Base-by-base conservation (phyloP, 2,888 invertebrate genomes). In the Eupithecia subfuscata region DNA sequence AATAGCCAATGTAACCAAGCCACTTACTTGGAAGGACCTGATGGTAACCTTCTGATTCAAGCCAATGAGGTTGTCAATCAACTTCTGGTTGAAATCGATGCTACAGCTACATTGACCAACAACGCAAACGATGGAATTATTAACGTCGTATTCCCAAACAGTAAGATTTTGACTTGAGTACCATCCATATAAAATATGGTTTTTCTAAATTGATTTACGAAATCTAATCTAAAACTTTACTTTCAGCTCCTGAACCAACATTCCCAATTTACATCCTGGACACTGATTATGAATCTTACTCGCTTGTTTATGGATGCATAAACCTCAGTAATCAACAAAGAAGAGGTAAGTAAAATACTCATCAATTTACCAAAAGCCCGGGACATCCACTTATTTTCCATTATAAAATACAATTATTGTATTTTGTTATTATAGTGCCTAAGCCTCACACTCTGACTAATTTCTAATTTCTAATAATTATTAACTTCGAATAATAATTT, bases 301-400 rank as follows among this genome's bases (percentile, higher is more conserved):
- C 96, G 0, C 93, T 96, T 1, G 95, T 96, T 1, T 96, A 96
- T 93, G 95, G 96, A 45, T 96, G 96, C 83, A 87, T 86, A 0
- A 92, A 96, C 81, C 84, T 95, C 9, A 67, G 45, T 18, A 40
- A 16, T 37, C 69, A 78, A 16, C 80, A 81, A 70, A 81, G 83
- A 71, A 82, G 84, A 86, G 81, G 87, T 86, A 7, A 43, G 68
- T 68, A 25, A n/a, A n/a, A 1, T 63, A 37, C n/a, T 11, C 18
- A 37, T 9, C n/a, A 22, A 56, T 9, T 56, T 3, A 22, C 11
- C 5, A 56, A 22, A 22, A 56, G 1, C 11, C 7, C 12, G 11
- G 18, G 3, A 0, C n/a, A 22, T 56, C 14, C 6, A 25, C 4
- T 14, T 60, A 0, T 4, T 25, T 22, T n/a, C 18, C n/a, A 8